phyloP scores from a whole-genome alignment of 2,888 invertebrate species.

The Crocallis elinguaria region DNA sequence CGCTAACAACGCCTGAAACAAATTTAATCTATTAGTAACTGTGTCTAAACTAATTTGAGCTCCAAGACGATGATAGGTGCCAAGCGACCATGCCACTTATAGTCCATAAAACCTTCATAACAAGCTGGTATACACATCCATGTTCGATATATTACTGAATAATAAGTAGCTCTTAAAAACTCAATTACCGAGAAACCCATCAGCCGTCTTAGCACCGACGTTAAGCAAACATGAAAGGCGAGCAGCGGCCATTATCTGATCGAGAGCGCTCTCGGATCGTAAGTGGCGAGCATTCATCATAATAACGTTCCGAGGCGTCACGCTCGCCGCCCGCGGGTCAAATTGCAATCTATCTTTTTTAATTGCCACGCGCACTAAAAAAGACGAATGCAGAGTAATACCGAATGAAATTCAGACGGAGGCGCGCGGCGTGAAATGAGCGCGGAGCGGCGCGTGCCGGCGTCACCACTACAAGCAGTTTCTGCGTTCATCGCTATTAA shows the following conservation, averaged over 20 bases:
- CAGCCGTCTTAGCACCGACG: slow-evolving; percentile 58
- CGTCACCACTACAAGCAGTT: slow-evolving; percentile 33
- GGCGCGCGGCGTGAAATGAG: slow-evolving; percentile 75
- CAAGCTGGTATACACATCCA: slow-evolving; percentile 16
- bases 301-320: slow-evolving; percentile 77
- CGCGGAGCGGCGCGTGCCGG: slow-evolving; percentile 52
- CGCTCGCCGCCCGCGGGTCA: slow-evolving; percentile 78
- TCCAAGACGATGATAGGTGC: slow-evolving; percentile 10
- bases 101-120: slow-evolving; percentile 20
- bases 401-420: slow-evolving; percentile 65
- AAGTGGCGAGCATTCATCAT: slow-evolving; percentile 76
- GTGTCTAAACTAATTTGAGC: too few relatives aligned
- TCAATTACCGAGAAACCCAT: slow-evolving; percentile 69
- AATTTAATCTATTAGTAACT: slow-evolving; percentile 7
- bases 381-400: slow-evolving; percentile 68
- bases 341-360: slow-evolving; percentile 82
- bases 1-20: slow-evolving; percentile 67
- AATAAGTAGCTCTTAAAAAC: slow-evolving; percentile 57
- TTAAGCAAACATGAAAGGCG: slow-evolving; percentile 72
- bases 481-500: slow-evolving; percentile 58
- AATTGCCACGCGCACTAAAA: slow-evolving; percentile 75
- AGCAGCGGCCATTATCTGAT: slow-evolving; percentile 69
- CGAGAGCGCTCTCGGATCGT: slow-evolving; percentile 65
- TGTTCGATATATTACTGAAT: slow-evolving; percentile 24
- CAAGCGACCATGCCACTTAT: slow-evolving; percentile 19